These are phyloP conservation scores for Dascyllus trimaculatus DNA, from an alignment of 2,113 vertebrate genomes.

Conservation along the genomic window DNA sequence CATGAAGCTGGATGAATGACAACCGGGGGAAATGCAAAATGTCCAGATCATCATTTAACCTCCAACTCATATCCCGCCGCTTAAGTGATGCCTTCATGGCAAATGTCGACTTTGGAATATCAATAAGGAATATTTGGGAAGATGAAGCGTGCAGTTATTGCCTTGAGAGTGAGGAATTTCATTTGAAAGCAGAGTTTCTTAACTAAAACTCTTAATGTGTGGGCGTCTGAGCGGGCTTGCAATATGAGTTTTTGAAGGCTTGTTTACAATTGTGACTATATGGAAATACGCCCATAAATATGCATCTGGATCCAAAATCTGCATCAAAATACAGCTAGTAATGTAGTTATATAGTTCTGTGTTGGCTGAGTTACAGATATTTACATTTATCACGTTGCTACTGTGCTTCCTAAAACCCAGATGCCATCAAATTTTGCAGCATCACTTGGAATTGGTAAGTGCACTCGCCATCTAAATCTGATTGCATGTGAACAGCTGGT, in stretches of 20 bases:
- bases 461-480: background rate
- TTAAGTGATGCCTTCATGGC: slow-evolving; percentile 63
- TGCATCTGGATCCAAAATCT: too few relatives aligned
- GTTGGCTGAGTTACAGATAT: background rate
- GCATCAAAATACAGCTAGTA: too few relatives aligned
- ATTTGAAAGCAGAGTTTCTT: slow-evolving; percentile 26
- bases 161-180: slow-evolving; percentile 42
- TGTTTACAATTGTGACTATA: background rate
- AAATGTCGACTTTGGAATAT: slow-evolving; percentile 60
- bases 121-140: slow-evolving; percentile 43
- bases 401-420: background rate
- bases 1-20: slow-evolving; percentile 56
- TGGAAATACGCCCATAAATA: background rate
- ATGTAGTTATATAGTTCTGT: too few relatives aligned
- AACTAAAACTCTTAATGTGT: background rate
- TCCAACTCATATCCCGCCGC: slow-evolving; percentile 59
- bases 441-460: background rate
- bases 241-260: slow-evolving; percentile 3
- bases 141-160: slow-evolving; percentile 33
- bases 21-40: slow-evolving; percentile 57
- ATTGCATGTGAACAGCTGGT: background rate
- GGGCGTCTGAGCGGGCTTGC: background rate
- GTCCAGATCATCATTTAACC: slow-evolving; percentile 70
- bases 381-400: background rate
- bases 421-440: background rate